These are phyloP conservation scores for Drosophila lutescens DNA, from an alignment of 2,888 invertebrate genomes.

Conservation along the genomic window DNA sequence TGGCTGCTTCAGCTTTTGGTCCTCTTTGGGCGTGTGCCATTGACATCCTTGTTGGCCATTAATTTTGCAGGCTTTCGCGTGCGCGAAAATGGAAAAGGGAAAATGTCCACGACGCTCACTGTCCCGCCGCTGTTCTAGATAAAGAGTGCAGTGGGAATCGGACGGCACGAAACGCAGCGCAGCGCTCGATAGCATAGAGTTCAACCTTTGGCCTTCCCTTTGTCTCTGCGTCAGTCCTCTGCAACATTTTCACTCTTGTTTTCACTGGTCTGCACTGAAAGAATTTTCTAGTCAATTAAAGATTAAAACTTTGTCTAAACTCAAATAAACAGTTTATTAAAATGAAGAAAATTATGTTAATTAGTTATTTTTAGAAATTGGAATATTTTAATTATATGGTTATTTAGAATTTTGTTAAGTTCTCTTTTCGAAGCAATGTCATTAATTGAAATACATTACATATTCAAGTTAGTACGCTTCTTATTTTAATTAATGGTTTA, in stretches of 20 bases:
- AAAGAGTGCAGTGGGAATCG: slow-evolving; percentile 23
- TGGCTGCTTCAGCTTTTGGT: slow-evolving; percentile 26
- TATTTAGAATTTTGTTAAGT: too few species aligned
- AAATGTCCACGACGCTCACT: slow-evolving; percentile 17
- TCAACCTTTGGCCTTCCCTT: slow-evolving; percentile 47
- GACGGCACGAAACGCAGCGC: not conserved
- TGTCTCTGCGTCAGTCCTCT: slow-evolving; percentile 63
- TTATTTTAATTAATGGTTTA: too few species aligned
- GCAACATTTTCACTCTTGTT: slow-evolving; percentile 63
- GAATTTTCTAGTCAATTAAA: not conserved
- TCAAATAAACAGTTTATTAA: too few species aligned
- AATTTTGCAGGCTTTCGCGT: slow-evolving; percentile 70
- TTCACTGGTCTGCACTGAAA: slow-evolving; percentile 14
- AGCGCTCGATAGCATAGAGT: slow-evolving; percentile 24
- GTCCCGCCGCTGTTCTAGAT: slow-evolving; percentile 31
- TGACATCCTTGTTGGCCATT: slow-evolving; percentile 73
- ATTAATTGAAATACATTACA: too few species aligned
- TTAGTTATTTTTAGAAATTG: too few species aligned
- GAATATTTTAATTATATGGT: too few species aligned
- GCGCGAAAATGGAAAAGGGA: slow-evolving; percentile 39
- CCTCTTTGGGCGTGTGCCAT: slow-evolving; percentile 21
- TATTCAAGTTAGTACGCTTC: too few species aligned
- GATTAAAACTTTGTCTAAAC: too few species aligned
- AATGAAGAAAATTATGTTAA: too few species aligned
- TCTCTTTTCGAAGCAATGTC: too few species aligned